These are phyloP conservation scores for Macaria liturata DNA, from an alignment of 2,888 invertebrate species.

Conservation along the genomic window DNA sequence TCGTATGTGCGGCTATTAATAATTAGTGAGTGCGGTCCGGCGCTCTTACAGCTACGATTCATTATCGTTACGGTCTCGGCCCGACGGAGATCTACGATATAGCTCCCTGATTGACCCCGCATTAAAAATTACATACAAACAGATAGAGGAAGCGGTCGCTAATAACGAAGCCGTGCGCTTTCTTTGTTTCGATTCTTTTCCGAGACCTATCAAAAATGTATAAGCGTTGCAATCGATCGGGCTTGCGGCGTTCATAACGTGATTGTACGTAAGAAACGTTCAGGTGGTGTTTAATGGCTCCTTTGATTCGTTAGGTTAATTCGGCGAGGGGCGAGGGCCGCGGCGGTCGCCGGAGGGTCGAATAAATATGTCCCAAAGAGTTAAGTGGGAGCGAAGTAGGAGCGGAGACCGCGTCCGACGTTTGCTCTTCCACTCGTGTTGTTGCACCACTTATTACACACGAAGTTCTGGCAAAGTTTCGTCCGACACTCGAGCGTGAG, in stretches of 20 bases:
- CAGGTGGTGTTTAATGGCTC: slow-evolving; percentile 64
- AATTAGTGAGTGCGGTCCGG: slow-evolving; percentile 83
- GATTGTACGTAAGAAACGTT: slow-evolving; percentile 61
- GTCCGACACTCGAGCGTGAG: slow-evolving; percentile 80
- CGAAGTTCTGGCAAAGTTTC: slow-evolving; percentile 83
- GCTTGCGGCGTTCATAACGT: slow-evolving; percentile 68
- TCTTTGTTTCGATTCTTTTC: slow-evolving; percentile 73
- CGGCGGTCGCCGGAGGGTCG: slow-evolving; percentile 81
- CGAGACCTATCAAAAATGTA: slow-evolving; percentile 72
- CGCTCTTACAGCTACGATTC: slow-evolving; percentile 76
- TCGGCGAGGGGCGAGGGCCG: slow-evolving; percentile 63
- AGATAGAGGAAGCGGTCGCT: slow-evolving; percentile 65
- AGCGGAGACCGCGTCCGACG: slow-evolving; percentile 80
- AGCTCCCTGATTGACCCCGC: slow-evolving; percentile 82
- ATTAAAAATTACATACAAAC: slow-evolving; percentile 83
- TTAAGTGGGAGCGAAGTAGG: slow-evolving; percentile 81
- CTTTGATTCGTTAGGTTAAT: slow-evolving; percentile 81
- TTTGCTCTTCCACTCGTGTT: slow-evolving; percentile 83
- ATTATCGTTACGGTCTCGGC: slow-evolving; percentile 78
- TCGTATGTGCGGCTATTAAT: slow-evolving; percentile 71
- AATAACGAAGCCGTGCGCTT: slow-evolving; percentile 59
- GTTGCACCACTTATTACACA: slow-evolving; percentile 84
- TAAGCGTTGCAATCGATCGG: slow-evolving; percentile 62
- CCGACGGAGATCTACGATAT: slow-evolving; percentile 80
- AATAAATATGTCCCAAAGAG: slow-evolving; percentile 84